These are phyloP conservation scores for Nephotettix cincticeps DNA, from an alignment of 1,140 invertebrate species.

Conservation along the genomic window DNA sequence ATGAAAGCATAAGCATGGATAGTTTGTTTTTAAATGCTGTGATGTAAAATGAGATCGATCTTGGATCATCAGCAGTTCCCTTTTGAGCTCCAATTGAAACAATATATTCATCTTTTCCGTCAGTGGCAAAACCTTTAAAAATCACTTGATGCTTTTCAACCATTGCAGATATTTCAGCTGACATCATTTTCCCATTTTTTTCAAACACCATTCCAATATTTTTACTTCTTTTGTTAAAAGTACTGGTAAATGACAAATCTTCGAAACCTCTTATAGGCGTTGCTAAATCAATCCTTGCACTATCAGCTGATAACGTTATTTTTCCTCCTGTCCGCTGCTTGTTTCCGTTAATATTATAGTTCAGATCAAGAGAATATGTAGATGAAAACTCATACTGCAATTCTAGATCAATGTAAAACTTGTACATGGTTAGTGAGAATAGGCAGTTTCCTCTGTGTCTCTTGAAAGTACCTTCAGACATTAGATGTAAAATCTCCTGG, in stretches of 20 bases:
- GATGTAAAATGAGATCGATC: neutral
- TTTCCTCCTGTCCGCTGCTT: neutral
- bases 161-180: neutral
- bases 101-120: neutral
- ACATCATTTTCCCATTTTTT: slow-evolving; percentile 7
- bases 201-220: neutral
- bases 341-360: slow-evolving; percentile 1
- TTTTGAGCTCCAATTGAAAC: neutral
- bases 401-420: neutral
- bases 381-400: neutral
- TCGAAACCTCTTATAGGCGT: slow-evolving; percentile 3
- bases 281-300: neutral
- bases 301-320: neutral
- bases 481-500: neutral
- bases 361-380: neutral
- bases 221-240: neutral
- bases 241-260: neutral
- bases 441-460: neutral
- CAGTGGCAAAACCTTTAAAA: neutral
- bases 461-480: neutral
- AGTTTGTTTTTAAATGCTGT: neutral
- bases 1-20: neutral
- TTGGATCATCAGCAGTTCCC: neutral
- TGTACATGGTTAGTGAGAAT: neutral
- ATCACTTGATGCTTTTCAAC: neutral